Evolutionary conservation across 2,888 invertebrate genomes (phyloP).

Genomic region (Polyploca ridens): DNA sequence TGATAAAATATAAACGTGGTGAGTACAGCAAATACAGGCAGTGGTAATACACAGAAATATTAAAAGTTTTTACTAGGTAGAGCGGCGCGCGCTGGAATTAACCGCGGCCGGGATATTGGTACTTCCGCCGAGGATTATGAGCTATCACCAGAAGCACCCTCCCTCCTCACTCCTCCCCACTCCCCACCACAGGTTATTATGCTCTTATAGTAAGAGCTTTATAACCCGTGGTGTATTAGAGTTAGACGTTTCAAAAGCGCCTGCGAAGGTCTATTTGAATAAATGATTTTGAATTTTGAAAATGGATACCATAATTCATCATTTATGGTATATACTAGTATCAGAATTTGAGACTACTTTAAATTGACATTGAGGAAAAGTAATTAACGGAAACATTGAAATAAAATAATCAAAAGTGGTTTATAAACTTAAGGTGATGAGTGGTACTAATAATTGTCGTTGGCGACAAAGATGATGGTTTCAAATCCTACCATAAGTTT

Average conservation of each 20-base stretch:
- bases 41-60: neutral
- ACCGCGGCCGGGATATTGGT: slow-evolving; percentile 6
- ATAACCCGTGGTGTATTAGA: too few species aligned
- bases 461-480: too few species aligned
- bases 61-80: neutral
- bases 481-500: too few species aligned
- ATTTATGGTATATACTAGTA: neutral
- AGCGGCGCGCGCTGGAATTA: neutral
- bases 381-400: neutral
- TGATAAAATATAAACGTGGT: neutral
- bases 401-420: too few species aligned
- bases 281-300: too few species aligned
- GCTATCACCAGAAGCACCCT: neutral
- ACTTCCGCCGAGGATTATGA: slow-evolving; percentile 11
- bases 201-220: neutral
- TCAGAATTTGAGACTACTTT: neutral
- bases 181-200: neutral
- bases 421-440: too few species aligned
- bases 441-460: too few species aligned
- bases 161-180: too few species aligned
- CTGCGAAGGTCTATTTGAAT: too few species aligned
- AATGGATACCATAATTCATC: neutral
- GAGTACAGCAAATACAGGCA: neutral
- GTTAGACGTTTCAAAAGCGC: too few species aligned
- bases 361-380: neutral